Evolutionary conservation across 1,140 invertebrate genomes (phyloP), one percentile per base, ranked within the genome.

Genomic region (Meteorus sp.): DNA sequence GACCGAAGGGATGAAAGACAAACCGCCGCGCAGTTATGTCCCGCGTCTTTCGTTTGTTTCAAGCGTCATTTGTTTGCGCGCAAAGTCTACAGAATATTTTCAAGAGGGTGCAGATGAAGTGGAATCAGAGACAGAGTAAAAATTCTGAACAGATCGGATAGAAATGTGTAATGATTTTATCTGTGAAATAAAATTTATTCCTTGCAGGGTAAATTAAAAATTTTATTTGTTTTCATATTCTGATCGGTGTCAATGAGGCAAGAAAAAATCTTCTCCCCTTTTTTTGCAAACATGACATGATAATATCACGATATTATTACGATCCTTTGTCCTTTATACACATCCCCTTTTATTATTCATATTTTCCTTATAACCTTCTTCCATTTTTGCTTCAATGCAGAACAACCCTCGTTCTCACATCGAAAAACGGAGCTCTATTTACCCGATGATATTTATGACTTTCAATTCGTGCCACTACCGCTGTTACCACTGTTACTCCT

Each of bases 1-100:
- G 6, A 33, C 29, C 35, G 8, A 39, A 39, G 35, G 35, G 35
- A 39, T 39, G 11, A 39, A 39, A 39, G 35, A 39, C 35, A 39
- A 39, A 39, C 35, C 8, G 35, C 35, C n/a, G n/a, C n/a, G n/a
- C n/a, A n/a, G 13, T 13, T n/a, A 39, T 39, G 35, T 72, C 71
- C 61, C 59, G 66, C 69, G 64, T 77, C 73, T 78, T 77, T 71
- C 72, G 73, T 78, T 79, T 78, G 77, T 78, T 79, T 78, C 77
- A 77, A 78, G 75, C 75, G 69, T 77, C 76, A 79, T 79, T 79
- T 78, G 74, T 79, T 79, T 77, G 70, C 60, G 59, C n/a, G n/a
- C n/a, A n/a, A 63, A 52, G 50, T 43, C 51, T 61, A 43, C 9
- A 17, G 15, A 8, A 8, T 29, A 9, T 31, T 17, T 48, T 31